Conservation (phyloP, 2,888 invertebrate species). For the Drosophila kokeensis region DNA sequence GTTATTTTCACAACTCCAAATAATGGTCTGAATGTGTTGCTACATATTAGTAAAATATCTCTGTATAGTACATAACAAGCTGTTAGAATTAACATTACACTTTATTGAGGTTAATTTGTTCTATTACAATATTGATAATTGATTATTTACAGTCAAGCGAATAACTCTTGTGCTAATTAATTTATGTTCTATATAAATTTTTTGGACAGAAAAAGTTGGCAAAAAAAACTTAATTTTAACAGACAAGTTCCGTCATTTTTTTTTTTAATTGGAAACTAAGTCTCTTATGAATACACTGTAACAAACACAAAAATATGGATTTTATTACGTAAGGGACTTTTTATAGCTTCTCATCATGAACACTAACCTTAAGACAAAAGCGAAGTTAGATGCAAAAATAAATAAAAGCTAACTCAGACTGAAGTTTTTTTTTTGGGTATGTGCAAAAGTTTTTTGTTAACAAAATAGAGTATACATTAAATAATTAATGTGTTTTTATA, state of each 20-base stretch:
- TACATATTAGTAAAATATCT: not conserved
- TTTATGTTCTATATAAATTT: slow-evolving; percentile 1
- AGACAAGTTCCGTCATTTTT: not conserved
- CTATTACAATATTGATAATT: slow-evolving; percentile 44
- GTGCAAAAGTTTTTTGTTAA: not conserved
- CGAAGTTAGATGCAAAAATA: not conserved
- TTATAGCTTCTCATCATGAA: not conserved
- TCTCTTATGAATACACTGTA: not conserved
- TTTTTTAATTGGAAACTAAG: not conserved
- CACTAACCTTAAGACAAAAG: not conserved
- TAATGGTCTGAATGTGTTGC: not conserved
- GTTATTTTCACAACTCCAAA: not conserved
- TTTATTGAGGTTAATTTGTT: slow-evolving; percentile 56
- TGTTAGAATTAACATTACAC: slow-evolving; percentile 38
- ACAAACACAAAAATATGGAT: not conserved
- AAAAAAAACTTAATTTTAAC: not conserved
- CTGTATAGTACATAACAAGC: not conserved
- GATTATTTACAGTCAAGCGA: slow-evolving; percentile 54
- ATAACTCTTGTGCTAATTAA: slow-evolving; percentile 9
- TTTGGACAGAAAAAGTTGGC: not conserved
- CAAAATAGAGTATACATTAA: not conserved
- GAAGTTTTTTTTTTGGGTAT: not conserved
- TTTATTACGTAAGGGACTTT: not conserved
- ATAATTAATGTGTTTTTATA: slow-evolving; percentile 1
- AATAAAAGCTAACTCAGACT: not conserved